Evolutionary conservation across 1,140 invertebrate genomes (phyloP), one percentile per base, ranked within the genome.

Genomic region (Bombus impatiens): DNA sequence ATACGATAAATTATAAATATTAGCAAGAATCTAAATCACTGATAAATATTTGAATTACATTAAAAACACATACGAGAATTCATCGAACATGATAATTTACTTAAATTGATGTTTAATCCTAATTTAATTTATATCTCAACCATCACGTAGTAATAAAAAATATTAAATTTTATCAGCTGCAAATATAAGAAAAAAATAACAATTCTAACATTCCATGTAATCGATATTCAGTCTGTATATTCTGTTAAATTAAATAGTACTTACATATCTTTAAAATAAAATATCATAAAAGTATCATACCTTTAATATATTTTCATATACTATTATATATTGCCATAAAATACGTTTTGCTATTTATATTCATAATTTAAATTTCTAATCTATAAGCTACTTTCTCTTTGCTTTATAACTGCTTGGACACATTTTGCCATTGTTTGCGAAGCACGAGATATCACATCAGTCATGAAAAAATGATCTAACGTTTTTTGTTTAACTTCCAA

Each of bases 401-500:
- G 97, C 93, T 98, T 98, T 68, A 96, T 95, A 15, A 97, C 98
- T 65, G 99, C 98, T 92, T 98, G 97, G 72, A 99, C 97, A 95
- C 99, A 99, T 95, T 99, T 99, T 42, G 99, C 98, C 99, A 99
- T 99, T 53, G 99, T 99, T 83, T 97, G 97, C 28, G 99, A 99
- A n/a, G 99, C 98, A 93, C 99, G 96, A 83, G 98, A 98, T 91
- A 99, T 98, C 12, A 97, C 95, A 95, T 99, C 98, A 18, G 99
- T 99, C 98, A 99, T 99, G 95, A 98, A 99, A 95, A 98, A 99
- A 94, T 99, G 99, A 94, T 98, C 97, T 59, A 99, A 95, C 74
- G 96, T 95, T 93, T 97, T 97, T 82, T 98, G 96, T 89, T 97
- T 97, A 0, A 99, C 96, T 87, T 97, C 97, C 59, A 99, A 93